Percentiles rank a stretch among this genome's conserved stretches.
phyloP scores from a whole-genome alignment of 2,888 invertebrate species.

The Phlogophora meticulosa region DNA sequence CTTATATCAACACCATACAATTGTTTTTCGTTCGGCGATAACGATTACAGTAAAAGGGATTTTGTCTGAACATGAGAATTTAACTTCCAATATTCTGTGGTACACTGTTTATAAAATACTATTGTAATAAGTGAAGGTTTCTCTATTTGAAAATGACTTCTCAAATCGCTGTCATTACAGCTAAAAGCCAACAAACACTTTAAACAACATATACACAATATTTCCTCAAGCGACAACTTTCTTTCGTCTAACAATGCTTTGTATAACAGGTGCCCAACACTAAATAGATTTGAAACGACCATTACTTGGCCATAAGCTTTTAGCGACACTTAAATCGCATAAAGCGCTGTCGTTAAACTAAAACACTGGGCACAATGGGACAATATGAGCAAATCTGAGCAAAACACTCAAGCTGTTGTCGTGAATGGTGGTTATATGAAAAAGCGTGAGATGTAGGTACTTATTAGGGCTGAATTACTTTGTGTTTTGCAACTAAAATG shows the following conservation, averaged over 20 bases:
- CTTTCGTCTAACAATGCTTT: constrained; percentile 47
- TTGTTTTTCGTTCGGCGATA: too few relatives aligned
- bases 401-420: constrained; percentile 21
- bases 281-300: constrained; percentile 52
- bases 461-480: constrained; percentile 16
- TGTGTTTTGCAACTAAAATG: constrained; percentile 21
- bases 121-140: constrained; percentile 15
- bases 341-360: constrained; percentile 40
- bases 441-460: constrained; percentile 14
- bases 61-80: not conserved
- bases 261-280: constrained; percentile 46
- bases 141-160: not conserved
- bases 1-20: too few relatives aligned
- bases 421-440: constrained; percentile 40
- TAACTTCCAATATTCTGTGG: not conserved
- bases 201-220: constrained; percentile 29
- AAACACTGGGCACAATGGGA: constrained; percentile 43
- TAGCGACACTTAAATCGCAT: constrained; percentile 40
- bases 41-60: too few relatives aligned
- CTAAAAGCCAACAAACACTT: constrained; percentile 35
- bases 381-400: constrained; percentile 16
- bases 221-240: constrained; percentile 45
- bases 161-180: constrained; percentile 35
- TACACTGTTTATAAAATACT: not conserved
- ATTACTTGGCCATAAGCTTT: constrained; percentile 54